Evolutionary conservation across 1,140 invertebrate species (phyloP).

Genomic region (Calycopis cecrops): DNA sequence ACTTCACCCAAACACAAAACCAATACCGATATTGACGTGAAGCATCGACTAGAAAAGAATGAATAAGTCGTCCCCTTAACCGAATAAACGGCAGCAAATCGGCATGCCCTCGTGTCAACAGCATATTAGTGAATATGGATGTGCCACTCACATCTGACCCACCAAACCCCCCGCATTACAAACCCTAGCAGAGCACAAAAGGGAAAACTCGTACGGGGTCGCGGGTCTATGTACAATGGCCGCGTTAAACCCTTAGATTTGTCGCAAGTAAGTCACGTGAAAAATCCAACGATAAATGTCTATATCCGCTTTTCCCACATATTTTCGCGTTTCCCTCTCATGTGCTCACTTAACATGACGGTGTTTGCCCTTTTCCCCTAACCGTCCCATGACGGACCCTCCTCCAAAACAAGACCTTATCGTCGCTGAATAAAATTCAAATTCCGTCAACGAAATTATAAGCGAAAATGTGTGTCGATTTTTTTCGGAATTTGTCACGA

Average conservation of each 20-base stretch:
- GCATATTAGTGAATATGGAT: slow-evolving; percentile 58
- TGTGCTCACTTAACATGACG: slow-evolving; percentile 72
- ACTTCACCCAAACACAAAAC: too few relatives aligned
- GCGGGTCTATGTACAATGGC: slow-evolving; percentile 37
- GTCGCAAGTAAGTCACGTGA: slow-evolving; percentile 67
- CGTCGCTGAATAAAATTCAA: slow-evolving; percentile 4
- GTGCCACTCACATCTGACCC: slow-evolving; percentile 37
- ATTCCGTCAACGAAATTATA: slow-evolving; percentile 17
- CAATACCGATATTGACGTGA: slow-evolving; percentile 28
- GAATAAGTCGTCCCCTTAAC: slow-evolving; percentile 56
- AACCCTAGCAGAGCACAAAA: slow-evolving; percentile 18
- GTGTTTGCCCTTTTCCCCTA: slow-evolving; percentile 67
- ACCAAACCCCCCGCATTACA: slow-evolving; percentile 13
- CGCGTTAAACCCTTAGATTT: slow-evolving; percentile 61
- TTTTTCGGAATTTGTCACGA: slow-evolving; percentile 39
- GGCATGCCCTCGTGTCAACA: slow-evolving; percentile 59
- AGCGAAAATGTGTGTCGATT: slow-evolving; percentile 52
- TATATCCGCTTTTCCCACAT: slow-evolving; percentile 73
- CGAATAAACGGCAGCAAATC: slow-evolving; percentile 60
- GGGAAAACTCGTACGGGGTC: slow-evolving; percentile 17
- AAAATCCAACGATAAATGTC: slow-evolving; percentile 71
- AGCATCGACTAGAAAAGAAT: slow-evolving; percentile 50
- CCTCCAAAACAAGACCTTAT: slow-evolving; percentile 28
- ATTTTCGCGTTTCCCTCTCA: slow-evolving; percentile 71
- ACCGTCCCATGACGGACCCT: slow-evolving; percentile 20